Evolutionary conservation across 2,113 vertebrate genomes (phyloP), one percentile per base, ranked within the genome.

Genomic region (Pseudorasbora parva): DNA sequence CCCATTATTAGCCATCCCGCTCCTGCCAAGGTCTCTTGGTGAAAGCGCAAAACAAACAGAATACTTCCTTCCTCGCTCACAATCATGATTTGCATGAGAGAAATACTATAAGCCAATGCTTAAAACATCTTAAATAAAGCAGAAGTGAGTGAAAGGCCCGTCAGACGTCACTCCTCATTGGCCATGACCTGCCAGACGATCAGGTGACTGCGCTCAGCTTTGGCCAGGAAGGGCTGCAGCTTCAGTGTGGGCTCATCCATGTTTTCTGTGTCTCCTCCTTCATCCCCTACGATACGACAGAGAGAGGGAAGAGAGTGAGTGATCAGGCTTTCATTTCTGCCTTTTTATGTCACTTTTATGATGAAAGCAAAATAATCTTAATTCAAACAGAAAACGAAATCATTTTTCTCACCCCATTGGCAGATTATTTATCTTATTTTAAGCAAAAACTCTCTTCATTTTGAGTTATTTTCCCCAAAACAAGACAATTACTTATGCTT

Each of bases 171-270:
- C 89, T 96, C 95, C 43, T 84, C 94, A 86, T 91, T 92, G 68
- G 85, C 92, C 91, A 95, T 91, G 85, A 98, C 94, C 94, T 98
- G 97, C 98, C 98, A 99, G 75, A 99, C 97, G 71, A 99, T 98
- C 74, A 99, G 95, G 92, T 99, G 98, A 93, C 97, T 98, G 87
- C 97, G 96, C 90, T 99, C 98, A 0, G 97, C 97, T 95, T 97
- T 97, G 91, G 96, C 94, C 90, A 95, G 93, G n/a, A 94, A 95
- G 82, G 97, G 95, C 92, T 98, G 96, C 81, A 98, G 95, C 57
- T 95, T 96, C 87, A 97, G 90, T 51, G 94, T 93, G 75, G 96
- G 92, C 79, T 95, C 95, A n/a, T 95, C 94, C 2, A 94, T 92
- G 45, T 93, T 93, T 88, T 97, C 97, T 0, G 92, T 93, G 82